A percentile compares a stretch with the other conserved stretches of the same genome.
These are phyloP conservation scores for Sinocyclocheilus anophthalmus DNA, from an alignment of 2,113 vertebrate genomes.

Conservation along the genomic window DNA sequence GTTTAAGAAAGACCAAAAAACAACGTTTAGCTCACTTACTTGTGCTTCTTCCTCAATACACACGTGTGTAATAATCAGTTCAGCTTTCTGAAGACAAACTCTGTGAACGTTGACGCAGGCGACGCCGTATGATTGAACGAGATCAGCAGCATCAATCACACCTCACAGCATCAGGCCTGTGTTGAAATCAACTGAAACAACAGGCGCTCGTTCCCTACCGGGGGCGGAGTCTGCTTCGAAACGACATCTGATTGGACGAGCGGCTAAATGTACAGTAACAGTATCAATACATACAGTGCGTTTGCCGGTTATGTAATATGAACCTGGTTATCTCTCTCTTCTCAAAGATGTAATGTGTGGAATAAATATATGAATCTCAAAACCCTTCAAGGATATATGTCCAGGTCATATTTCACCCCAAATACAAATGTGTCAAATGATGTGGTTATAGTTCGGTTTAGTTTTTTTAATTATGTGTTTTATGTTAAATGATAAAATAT, in stretches of 20 bases:
- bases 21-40: not conserved
- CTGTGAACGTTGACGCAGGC: not conserved
- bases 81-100: not conserved
- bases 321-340: not conserved
- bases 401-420: not conserved
- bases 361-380: not conserved
- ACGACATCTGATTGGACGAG: constrained; percentile 14
- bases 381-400: not conserved
- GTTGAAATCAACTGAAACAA: not conserved
- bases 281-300: not conserved
- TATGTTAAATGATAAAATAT: not conserved
- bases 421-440: not conserved
- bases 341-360: not conserved
- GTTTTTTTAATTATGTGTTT: not conserved
- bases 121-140: not conserved
- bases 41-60: not conserved
- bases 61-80: not conserved
- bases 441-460: not conserved
- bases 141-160: not conserved
- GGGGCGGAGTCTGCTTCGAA: not conserved
- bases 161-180: not conserved
- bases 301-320: not conserved
- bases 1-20: not conserved
- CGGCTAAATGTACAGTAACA: not conserved
- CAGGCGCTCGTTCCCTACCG: not conserved